phyloP scores from a whole-genome alignment of 2,113 vertebrate genomes.

The Hylia prasina region DNA sequence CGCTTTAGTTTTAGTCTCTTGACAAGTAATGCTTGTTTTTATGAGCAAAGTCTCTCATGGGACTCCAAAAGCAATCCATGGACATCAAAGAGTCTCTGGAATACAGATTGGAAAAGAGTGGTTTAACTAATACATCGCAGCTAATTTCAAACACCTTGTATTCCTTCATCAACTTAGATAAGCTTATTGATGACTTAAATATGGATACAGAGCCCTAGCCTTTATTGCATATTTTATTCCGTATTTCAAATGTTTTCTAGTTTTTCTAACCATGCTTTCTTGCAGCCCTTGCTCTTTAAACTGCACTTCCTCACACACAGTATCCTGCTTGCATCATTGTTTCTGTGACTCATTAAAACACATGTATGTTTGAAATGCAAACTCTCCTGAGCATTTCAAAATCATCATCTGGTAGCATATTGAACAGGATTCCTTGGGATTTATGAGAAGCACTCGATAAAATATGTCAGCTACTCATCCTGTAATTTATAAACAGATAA shows the following conservation, averaged over 20 bases:
- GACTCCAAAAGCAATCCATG: background rate
- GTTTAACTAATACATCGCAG: background rate
- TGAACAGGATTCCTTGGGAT: background rate
- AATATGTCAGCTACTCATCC: background rate
- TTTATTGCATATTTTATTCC: background rate
- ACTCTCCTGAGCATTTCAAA: background rate
- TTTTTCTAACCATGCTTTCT: background rate
- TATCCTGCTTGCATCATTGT: background rate
- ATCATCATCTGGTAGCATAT: background rate
- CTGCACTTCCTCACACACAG: background rate
- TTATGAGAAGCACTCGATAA: background rate
- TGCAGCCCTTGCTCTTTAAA: background rate
- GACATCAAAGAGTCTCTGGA: background rate
- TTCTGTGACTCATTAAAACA: background rate
- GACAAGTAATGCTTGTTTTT: background rate
- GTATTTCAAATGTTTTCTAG: background rate
- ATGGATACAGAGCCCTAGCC: background rate
- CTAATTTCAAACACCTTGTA: background rate
- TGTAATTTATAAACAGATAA: background rate
- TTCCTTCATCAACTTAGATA: background rate
- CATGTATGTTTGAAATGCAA: background rate
- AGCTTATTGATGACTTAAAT: background rate
- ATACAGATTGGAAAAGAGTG: background rate
- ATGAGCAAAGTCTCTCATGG: background rate
- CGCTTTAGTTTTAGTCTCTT: background rate